Base-by-base conservation (phyloP, 2,888 invertebrate species). In the Conops quadrifasciatus region DNA sequence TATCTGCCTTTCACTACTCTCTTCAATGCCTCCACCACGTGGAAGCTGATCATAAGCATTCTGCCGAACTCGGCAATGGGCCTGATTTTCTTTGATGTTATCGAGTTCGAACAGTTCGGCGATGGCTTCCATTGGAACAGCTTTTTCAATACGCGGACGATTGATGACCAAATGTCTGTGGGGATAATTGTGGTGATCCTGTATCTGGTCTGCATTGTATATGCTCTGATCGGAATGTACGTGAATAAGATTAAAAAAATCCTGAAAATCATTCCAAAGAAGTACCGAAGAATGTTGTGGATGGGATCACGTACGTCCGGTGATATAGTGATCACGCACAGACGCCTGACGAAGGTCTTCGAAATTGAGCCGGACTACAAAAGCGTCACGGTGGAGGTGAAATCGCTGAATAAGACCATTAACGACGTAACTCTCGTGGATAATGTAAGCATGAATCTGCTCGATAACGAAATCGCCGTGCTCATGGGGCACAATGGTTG, bases 1-100 rank as follows among this genome's bases (percentile, higher is more conserved):
- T 92, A 91, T 80, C 84, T 91, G 16, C 94, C 94, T 1, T 93
- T 91, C 76, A 86, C 90, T 72, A 88, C 62, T 5, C 15, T 4
- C 11, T 19, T 9, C 1, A 58, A 36, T 13, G 0, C 2, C 15
- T 4, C 19, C 4, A 7, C 9, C 7, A 1, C 2, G 11, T 0
- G n/a, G 9, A 28, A 4, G 1, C 4, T 77, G 2, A 4, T 74
- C n/a, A 65, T 74, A 1, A 76, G 64, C 78, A 82, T 94, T 1
- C 88, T 91, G 68, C 89, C 91, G 53, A 94, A 94, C 82, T 89
- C 92, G 0, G 93, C 92, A 1, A 90, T 95, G 91, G 89, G 73
- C 1, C 26, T 77, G 21, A 93, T 74, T 0, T 62, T 72, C 5
- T 68, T 75, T 24, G 26, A 47, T 0, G 21, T 81, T 0, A 59